Evolutionary conservation across 2,888 invertebrate genomes (phyloP), one percentile per base, ranked within the genome.

Genomic region (Polymixis lichenea): DNA sequence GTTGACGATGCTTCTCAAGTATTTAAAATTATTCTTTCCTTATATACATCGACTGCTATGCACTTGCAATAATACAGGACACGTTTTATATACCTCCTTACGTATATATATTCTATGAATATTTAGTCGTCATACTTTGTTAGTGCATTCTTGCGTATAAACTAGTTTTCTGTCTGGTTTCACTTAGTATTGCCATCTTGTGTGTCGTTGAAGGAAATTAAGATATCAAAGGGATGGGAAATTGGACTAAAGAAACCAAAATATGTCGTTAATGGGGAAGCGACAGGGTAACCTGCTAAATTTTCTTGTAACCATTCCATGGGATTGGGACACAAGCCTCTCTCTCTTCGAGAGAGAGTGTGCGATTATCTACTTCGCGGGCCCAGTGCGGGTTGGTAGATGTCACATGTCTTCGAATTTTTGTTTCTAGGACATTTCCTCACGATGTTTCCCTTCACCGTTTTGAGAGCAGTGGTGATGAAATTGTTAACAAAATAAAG

Each of bases 11-110:
- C 58, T 62, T 58, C 32, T 71, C 38, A 68, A 76, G 67, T 68
- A 81, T 76, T 85, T 76, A 49, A 61, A 76, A 49, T 56, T 32
- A 71, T 73, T 83, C 43, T 83, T 83, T 83, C 83, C 83, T 83
- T 71, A 62, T 85, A 68, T 43, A 58, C 17, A 4, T 49, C 8
- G 46, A 53, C 22, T 64, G 58, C 25, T 55, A 38, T 75, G 75
- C 55, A 60, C 5, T 65, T 80, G 56, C 32, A 38, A 58, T 49
- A 25, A 19, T 72, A 58, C 32, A 46, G 61, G 58, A 70, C 70
- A 79, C 58, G 70, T 84, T 84, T 71, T 83, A 83, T 66, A 28
- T n/a, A 61, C 28, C 15, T 28, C 49, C 28, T 25, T 32, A 62
- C 8, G 5, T 13, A 55, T 11, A 6, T 9, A 32, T 58, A 53